These are phyloP conservation scores for Vanessa cardui DNA, from an alignment of 2,888 invertebrate species.

Conservation along the genomic window DNA sequence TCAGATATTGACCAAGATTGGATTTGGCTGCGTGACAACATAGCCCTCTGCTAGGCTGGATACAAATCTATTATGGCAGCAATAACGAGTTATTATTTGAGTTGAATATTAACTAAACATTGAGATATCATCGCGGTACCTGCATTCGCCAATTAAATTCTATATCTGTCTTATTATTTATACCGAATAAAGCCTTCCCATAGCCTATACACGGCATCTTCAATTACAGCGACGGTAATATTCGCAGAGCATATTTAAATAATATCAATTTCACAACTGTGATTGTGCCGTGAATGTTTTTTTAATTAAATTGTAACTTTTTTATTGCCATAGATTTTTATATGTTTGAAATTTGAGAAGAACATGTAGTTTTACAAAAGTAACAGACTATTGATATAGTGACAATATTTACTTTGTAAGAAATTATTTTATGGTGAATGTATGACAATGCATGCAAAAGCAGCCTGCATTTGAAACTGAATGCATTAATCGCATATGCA, in stretches of 20 bases:
- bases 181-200: conserved; percentile 49
- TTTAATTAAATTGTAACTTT: no score
- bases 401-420: background rate
- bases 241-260: no score
- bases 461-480: conserved; percentile 11
- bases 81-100: conserved; percentile 20
- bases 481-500: conserved; percentile 12
- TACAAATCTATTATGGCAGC: background rate
- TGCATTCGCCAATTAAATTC: conserved; percentile 54
- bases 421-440: conserved; percentile 2
- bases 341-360: no score
- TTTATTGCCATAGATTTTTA: no score
- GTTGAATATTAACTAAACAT: conserved; percentile 29
- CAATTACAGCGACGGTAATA: background rate
- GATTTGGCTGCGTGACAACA: background rate
- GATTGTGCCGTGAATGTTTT: no score
- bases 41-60: background rate
- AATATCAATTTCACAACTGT: no score
- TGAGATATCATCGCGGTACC: conserved; percentile 37
- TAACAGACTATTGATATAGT: no score
- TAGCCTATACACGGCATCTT: conserved; percentile 13
- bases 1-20: no score
- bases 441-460: background rate
- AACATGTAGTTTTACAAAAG: no score
- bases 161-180: conserved; percentile 49